Evolutionary conservation across 2,797 vertebrate species (phyloP), one percentile per base, ranked within the genome.

Genomic region (Taeniopygia guttata): DNA sequence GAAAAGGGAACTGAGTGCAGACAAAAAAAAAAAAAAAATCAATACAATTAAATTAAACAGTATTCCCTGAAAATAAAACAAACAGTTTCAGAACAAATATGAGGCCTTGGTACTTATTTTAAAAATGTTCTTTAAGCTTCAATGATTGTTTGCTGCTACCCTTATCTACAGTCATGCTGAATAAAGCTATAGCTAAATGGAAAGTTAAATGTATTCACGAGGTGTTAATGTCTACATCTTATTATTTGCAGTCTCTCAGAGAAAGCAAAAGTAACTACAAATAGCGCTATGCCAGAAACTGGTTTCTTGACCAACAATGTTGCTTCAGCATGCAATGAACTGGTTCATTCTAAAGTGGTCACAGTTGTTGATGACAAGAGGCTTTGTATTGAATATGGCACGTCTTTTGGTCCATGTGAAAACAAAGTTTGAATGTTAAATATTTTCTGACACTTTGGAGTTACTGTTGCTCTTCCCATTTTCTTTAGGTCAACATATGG

Each of bases 241-340:
- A 98, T 96, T 97, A 97, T 97, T 95, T 98, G 98, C 98, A 98
- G 97, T 98, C 98, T 98, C 97, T 97, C 97, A 97, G 95, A 98
- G 98, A 98, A 97, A 98, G 98, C 98, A 98, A 98, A 98, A 98
- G 98, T 98, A 98, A 99, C 98, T 98, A 99, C 98, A 98, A 98
- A 98, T 97, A 98, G 97, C 97, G 94, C 98, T 98, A 97, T 97
- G 98, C 97, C 98, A 98, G 98, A 97, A 98, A 98, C 97, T 97
- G 98, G 97, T 96, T 97, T 97, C 97, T 98, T 97, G 97, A 98
- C 97, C 98, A 97, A 98, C 98, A 98, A 97, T 98, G 98, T 98
- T 98, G 97, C 97, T 98, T 98, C 98, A 98, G 98, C 98, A 99
- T 99, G 99, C 99, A 99, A 98, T 98, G 98, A 98, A 98, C 97